These are phyloP conservation scores for Cyphomyrmex costatus DNA, from an alignment of 1,140 invertebrate genomes.

Conservation along the genomic window DNA sequence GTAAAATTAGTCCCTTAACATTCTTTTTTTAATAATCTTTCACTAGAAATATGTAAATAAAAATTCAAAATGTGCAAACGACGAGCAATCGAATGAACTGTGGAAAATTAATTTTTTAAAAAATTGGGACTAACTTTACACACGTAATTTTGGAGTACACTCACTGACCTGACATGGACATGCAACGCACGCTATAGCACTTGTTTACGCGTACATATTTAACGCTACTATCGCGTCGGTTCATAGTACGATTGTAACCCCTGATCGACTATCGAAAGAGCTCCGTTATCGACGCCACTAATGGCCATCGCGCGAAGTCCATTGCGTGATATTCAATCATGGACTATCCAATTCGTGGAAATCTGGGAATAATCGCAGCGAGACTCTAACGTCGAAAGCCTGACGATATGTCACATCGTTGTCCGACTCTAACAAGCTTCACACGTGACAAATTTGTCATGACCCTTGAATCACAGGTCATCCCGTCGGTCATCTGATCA, in stretches of 20 bases:
- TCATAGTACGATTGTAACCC: conserved; percentile 66
- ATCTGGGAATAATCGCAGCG: conserved; percentile 64
- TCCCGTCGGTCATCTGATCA: not conserved
- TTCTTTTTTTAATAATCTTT: too few relatives aligned
- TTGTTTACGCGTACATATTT: conserved; percentile 42
- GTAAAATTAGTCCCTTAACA: too few relatives aligned
- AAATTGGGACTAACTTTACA: too few relatives aligned
- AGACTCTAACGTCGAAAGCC: conserved; percentile 63
- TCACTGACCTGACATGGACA: not conserved
- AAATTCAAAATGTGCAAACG: too few relatives aligned
- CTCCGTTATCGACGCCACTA: conserved; percentile 69
- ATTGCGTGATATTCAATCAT: conserved; percentile 60
- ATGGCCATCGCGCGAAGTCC: conserved; percentile 72
- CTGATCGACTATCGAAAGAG: conserved; percentile 69
- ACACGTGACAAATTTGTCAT: conserved; percentile 54
- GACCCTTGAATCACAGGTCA: conserved; percentile 12
- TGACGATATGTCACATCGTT: conserved; percentile 43
- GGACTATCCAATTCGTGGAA: conserved; percentile 58
- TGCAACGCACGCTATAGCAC: not conserved
- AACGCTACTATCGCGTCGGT: conserved; percentile 47
- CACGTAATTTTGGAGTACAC: not conserved
- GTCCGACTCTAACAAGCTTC: conserved; percentile 21
- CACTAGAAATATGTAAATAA: too few relatives aligned
- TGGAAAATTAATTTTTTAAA: too few relatives aligned
- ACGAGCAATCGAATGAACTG: too few relatives aligned